These are phyloP conservation scores for Uria lomvia DNA, from an alignment of 2,113 vertebrate species.

Conservation along the genomic window DNA sequence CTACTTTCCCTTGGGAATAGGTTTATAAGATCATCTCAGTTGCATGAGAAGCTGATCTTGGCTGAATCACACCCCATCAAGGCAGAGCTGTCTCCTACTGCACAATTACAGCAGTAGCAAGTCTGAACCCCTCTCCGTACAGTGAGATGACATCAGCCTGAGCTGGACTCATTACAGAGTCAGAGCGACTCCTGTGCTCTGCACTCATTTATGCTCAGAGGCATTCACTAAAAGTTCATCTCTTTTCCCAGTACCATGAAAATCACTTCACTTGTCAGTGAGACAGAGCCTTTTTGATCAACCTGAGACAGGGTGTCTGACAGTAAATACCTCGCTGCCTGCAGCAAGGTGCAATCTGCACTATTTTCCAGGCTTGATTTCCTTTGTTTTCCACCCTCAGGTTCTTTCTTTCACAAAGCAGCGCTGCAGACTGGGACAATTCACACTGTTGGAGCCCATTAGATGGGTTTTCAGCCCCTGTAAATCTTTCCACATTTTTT, in stretches of 20 bases:
- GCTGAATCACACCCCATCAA: background rate
- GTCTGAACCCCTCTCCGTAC: background rate
- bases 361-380: background rate
- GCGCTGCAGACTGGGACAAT: background rate
- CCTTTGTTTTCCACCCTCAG: background rate
- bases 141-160: background rate
- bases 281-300: slow-evolving; percentile 14
- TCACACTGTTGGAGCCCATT: background rate
- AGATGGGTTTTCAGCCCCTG: background rate
- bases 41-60: background rate
- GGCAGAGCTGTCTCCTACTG: background rate
- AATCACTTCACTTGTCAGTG: background rate
- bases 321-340: background rate
- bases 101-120: fast-evolving
- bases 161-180: background rate
- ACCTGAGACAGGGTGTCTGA: background rate
- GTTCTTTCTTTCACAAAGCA: background rate
- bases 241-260: background rate
- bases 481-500: background rate
- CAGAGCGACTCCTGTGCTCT: background rate
- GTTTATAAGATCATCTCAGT: background rate
- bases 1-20: background rate
- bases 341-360: background rate
- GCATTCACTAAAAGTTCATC: background rate
- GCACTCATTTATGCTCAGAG: background rate